Conservation (phyloP, 2,797 vertebrate genomes). For the Tangara arthus region DNA sequence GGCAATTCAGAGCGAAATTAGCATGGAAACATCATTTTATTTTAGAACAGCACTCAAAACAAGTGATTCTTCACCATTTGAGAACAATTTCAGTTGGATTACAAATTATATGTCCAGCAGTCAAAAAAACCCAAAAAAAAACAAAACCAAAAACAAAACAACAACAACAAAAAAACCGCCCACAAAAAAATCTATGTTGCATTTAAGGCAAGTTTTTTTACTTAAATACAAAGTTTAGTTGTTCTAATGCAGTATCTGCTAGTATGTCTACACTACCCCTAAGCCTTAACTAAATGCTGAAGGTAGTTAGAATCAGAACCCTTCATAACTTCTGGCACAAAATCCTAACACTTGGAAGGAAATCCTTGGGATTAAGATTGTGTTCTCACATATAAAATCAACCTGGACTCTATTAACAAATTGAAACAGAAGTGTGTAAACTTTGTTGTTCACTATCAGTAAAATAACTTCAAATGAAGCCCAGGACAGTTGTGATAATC, state of each 20-base stretch:
- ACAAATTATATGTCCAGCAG: background rate
- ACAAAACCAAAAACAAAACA: too few relatives aligned
- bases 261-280: background rate
- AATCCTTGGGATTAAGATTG: background rate
- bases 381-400: background rate
- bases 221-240: background rate
- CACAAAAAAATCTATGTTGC: background rate
- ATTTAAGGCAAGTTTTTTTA: background rate
- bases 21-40: background rate
- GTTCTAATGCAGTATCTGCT: background rate
- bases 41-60: background rate
- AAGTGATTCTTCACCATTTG: background rate
- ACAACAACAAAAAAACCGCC: too few relatives aligned
- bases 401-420: background rate
- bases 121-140: background rate
- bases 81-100: background rate
- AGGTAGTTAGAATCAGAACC: background rate
- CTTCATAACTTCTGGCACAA: background rate
- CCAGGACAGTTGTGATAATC: background rate
- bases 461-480: constrained; percentile 4
- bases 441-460: background rate
- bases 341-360: background rate
- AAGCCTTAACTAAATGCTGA: background rate
- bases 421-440: background rate
- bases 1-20: background rate